Percentiles rank a stretch among this genome's conserved stretches.
These are phyloP conservation scores for Gavia stellata DNA, from an alignment of 2,113 vertebrate genomes.

Conservation along the genomic window DNA sequence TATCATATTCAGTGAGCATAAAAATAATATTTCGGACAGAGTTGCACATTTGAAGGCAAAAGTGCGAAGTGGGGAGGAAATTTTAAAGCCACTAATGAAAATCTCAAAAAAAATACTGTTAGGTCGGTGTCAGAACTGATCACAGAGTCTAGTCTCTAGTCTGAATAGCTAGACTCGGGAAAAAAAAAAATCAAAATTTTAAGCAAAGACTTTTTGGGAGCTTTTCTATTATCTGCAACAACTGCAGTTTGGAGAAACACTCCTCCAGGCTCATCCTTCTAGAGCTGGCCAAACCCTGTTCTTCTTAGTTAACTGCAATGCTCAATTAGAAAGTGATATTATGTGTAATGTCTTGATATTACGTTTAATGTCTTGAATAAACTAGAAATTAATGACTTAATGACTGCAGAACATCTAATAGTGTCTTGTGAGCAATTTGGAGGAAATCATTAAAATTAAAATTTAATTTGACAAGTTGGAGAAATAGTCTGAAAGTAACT, in stretches of 20 bases:
- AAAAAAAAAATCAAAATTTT: not conserved
- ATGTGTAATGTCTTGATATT: not conserved
- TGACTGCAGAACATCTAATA: not conserved
- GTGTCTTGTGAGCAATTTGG: not conserved
- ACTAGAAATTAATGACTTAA: conserved; percentile 19
- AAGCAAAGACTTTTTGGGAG: not conserved
- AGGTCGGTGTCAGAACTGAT: not conserved
- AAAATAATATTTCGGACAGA: not conserved
- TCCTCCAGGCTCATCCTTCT: not conserved
- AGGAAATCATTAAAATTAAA: not conserved
- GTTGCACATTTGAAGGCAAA: not conserved
- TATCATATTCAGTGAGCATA: not conserved
- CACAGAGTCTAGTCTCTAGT: not conserved
- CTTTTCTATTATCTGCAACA: not conserved
- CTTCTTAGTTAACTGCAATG: not conserved
- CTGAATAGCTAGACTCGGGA: not conserved
- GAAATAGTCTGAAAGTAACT: not conserved
- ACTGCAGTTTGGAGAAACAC: not conserved
- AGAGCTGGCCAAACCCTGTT: not conserved
- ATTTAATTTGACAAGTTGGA: conserved; percentile 5
- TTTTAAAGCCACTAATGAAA: not conserved
- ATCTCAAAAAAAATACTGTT: not conserved
- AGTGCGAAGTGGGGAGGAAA: not conserved
- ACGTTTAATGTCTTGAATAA: conserved; percentile 7
- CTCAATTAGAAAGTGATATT: not conserved